These are phyloP conservation scores for Telenomus remus DNA, from an alignment of 1,140 invertebrate genomes.

Conservation along the genomic window DNA sequence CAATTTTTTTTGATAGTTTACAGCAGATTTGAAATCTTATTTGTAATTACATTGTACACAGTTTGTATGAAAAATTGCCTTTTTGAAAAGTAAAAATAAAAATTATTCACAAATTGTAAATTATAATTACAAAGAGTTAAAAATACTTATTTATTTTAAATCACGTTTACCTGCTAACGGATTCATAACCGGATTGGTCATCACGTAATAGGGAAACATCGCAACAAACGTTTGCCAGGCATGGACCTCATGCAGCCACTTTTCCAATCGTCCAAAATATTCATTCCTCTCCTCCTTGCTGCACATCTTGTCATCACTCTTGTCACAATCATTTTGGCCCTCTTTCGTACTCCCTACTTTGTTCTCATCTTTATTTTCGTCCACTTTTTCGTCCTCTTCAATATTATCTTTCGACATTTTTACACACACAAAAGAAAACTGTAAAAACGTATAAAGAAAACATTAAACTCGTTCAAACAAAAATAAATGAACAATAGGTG, in stretches of 20 bases:
- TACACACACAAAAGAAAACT: background rate
- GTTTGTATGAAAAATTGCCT: too few species aligned
- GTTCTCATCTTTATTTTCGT: background rate
- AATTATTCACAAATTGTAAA: too few species aligned
- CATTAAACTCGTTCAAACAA: background rate
- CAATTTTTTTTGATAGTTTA: too few species aligned
- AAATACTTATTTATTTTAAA: too few species aligned
- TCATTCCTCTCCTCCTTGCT: slow-evolving; percentile 64
- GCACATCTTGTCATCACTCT: slow-evolving; percentile 11
- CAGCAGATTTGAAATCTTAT: too few species aligned
- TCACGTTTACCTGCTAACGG: slow-evolving; percentile 64
- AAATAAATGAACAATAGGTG: too few species aligned
- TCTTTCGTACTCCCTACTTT: background rate
- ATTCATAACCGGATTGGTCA: slow-evolving; percentile 70
- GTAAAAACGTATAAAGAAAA: slow-evolving; percentile 1
- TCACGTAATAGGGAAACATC: slow-evolving; percentile 73
- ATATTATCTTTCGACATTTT: slow-evolving; percentile 41
- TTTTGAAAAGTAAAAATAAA: too few species aligned
- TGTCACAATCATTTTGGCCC: slow-evolving; percentile 5
- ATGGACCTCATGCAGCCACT: slow-evolving; percentile 76
- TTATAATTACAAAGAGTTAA: too few species aligned
- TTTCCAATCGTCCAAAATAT: slow-evolving; percentile 75
- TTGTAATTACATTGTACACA: too few species aligned
- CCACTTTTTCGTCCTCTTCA: slow-evolving; percentile 23
- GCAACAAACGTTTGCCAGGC: slow-evolving; percentile 75